phyloP scores from a whole-genome alignment of 2,888 invertebrate genomes.

The Fragum fragum region DNA sequence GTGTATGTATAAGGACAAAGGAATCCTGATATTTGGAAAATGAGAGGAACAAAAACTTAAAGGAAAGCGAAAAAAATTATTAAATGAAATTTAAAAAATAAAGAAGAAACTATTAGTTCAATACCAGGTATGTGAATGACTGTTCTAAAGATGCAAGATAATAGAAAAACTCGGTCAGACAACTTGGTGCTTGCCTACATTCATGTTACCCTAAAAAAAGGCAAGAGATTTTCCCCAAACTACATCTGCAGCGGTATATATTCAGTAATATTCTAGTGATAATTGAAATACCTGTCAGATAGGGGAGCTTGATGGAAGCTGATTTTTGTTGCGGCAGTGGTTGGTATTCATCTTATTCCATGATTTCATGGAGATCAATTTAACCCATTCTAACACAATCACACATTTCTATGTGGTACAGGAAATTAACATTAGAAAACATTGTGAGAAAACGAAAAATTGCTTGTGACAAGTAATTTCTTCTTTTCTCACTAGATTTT shows the following conservation, averaged over 20 bases:
- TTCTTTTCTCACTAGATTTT: too few species aligned
- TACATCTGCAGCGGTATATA: not conserved
- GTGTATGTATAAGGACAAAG: too few species aligned
- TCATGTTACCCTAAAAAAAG: not conserved
- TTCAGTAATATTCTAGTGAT: not conserved
- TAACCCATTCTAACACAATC: conserved; percentile 5
- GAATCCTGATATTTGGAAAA: too few species aligned
- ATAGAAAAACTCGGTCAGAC: not conserved
- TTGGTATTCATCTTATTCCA: too few species aligned
- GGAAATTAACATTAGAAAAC: not conserved
- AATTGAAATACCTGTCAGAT: conserved; percentile 6
- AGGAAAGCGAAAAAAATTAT: too few species aligned
- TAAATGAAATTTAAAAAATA: too few species aligned
- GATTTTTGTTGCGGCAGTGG: too few species aligned
- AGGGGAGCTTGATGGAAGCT: too few species aligned
- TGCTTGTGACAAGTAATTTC: not conserved
- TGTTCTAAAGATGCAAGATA: too few species aligned
- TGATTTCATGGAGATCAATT: not conserved
- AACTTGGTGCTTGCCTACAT: not conserved
- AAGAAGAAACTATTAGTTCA: too few species aligned
- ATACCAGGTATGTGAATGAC: too few species aligned
- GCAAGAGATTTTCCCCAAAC: not conserved
- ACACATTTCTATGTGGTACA: not conserved
- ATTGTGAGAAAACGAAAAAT: not conserved
- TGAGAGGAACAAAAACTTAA: too few species aligned